Conservation (phyloP, 2,113 vertebrate genomes). For the Oncorhynchus masou region DNA sequence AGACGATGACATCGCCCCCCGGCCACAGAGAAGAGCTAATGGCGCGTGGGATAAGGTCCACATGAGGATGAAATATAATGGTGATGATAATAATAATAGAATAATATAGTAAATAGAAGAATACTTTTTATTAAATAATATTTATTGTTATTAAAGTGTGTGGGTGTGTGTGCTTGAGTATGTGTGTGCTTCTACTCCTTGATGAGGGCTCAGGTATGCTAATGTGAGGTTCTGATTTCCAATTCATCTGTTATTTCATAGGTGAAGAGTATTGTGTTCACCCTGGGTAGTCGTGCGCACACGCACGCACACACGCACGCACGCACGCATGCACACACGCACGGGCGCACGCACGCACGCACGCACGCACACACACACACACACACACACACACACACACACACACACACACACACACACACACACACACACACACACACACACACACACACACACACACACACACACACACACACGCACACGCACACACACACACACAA, state of each 20-base stretch:
- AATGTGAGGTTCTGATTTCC: slow-evolving; percentile 33
- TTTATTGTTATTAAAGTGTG: background rate
- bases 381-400: background rate
- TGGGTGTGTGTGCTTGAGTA: background rate
- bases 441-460: slow-evolving; percentile 16
- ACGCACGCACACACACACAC: background rate
- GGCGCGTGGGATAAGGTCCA: slow-evolving; percentile 73
- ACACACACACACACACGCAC: slow-evolving; percentile 10
- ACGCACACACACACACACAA: slow-evolving; percentile 5
- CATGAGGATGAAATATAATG: slow-evolving; percentile 68
- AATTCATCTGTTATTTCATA: slow-evolving; percentile 34
- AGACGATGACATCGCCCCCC: slow-evolving; percentile 66
- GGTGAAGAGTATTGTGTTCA: slow-evolving; percentile 19
- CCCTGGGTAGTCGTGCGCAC: background rate
- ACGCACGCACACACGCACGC: slow-evolving; percentile 2
- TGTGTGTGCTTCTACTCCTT: background rate
- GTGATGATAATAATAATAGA: slow-evolving; percentile 69
- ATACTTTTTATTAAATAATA: slow-evolving; percentile 25
- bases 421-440: slow-evolving; percentile 7
- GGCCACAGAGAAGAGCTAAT: slow-evolving; percentile 68
- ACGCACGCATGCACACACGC: background rate
- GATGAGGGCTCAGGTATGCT: slow-evolving; percentile 21
- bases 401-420: slow-evolving; percentile 14
- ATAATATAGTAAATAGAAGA: slow-evolving; percentile 48
- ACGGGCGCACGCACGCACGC: background rate